Percentiles rank a stretch among this genome's conserved stretches.
Evolutionary conservation across 2,113 vertebrate species (phyloP).

Genomic region (Gasterosteus aculeatus): DNA sequence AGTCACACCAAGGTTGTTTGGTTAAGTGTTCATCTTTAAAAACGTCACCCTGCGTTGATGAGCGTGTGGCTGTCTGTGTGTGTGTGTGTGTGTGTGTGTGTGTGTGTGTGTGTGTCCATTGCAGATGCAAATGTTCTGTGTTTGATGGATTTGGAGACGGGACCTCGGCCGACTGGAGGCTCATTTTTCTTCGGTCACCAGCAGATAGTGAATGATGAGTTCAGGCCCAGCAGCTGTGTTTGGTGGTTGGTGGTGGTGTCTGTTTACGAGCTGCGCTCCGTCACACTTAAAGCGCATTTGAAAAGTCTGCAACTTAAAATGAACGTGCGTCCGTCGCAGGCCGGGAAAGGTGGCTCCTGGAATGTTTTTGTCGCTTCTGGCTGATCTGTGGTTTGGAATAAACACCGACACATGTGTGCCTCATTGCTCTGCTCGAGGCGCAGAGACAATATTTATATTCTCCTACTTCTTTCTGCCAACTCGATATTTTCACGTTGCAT

Average conservation of each 20-base stretch:
- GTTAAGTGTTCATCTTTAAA: constrained; percentile 4
- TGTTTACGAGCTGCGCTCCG: constrained; percentile 16
- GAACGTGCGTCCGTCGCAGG: not conserved
- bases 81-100: not conserved
- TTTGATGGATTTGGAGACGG: constrained; percentile 25
- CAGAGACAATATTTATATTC: not conserved
- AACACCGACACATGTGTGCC: not conserved
- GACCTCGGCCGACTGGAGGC: constrained; percentile 48
- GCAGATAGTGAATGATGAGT: constrained; percentile 47
- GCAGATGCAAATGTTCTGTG: constrained; percentile 27
- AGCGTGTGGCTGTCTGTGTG: not conserved
- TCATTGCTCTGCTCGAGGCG: not conserved
- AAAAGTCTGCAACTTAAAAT: not conserved
- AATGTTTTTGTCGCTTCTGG: not conserved
- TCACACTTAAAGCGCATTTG: not conserved
- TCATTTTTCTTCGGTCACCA: constrained; percentile 54
- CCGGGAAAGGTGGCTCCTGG: not conserved
- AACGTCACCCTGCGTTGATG: too few species aligned
- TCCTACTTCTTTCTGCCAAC: not conserved
- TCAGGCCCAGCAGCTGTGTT: constrained; percentile 57
- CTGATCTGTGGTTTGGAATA: constrained; percentile 13
- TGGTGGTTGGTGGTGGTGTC: constrained; percentile 46
- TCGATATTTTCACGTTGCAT: not conserved
- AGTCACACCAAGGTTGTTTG: constrained; percentile 73
- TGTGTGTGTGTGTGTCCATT: not conserved